Evolutionary conservation across 2,888 invertebrate species (phyloP).

Genomic region (Lottia scabra): DNA sequence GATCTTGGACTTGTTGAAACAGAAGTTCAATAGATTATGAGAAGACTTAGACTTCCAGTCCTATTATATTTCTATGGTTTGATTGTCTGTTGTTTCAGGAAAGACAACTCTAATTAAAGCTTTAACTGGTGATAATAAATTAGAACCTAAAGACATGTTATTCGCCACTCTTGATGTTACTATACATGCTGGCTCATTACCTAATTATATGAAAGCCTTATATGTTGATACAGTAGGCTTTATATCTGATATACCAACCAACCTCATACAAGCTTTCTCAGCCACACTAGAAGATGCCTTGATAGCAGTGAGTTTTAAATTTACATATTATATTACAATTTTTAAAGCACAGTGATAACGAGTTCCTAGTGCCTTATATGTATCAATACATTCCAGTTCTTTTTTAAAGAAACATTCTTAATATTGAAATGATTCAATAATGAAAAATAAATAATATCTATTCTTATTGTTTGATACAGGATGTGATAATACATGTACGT

Average conservation of each 20-base stretch:
- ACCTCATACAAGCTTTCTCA: conserved; percentile 82
- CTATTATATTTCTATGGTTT: no score
- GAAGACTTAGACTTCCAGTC: no score
- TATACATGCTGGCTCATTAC: conserved; percentile 78
- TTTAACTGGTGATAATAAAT: conserved; percentile 77
- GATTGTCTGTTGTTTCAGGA: conserved; percentile 55
- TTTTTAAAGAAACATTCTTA: not conserved
- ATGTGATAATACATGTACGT: conserved; percentile 83
- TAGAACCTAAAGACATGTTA: conserved; percentile 80
- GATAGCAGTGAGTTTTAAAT: conserved; percentile 73
- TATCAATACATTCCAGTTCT: not conserved
- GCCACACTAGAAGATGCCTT: conserved; percentile 86
- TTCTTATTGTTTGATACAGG: conserved; percentile 71
- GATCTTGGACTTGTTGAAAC: no score
- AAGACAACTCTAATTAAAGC: conserved; percentile 86
- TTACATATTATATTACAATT: no score
- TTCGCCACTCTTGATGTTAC: conserved; percentile 91
- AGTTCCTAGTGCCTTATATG: no score
- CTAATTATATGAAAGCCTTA: conserved; percentile 75
- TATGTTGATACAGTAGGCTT: conserved; percentile 90
- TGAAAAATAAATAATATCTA: not conserved
- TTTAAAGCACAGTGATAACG: no score
- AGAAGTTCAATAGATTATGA: no score
- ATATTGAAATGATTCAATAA: not conserved
- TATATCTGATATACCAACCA: conserved; percentile 84